These are phyloP conservation scores for Puma concolor DNA, from an alignment of 2,113 vertebrate species.

Conservation along the genomic window DNA sequence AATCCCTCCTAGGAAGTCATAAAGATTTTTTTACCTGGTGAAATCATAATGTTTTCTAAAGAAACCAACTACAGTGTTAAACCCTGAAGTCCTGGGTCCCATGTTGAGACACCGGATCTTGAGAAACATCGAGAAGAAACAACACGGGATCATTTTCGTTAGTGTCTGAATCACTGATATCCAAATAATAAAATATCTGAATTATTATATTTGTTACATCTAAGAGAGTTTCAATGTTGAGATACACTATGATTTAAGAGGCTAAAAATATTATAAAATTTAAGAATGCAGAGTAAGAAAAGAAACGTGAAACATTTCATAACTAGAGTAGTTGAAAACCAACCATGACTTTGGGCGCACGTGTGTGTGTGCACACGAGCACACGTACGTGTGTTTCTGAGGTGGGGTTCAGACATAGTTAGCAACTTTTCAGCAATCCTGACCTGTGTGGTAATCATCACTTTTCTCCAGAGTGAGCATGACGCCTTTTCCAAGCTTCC, in stretches of 20 bases:
- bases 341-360: neutral
- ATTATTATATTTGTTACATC: neutral
- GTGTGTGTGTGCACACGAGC: rapidly evolving
- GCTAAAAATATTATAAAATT: neutral
- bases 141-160: neutral
- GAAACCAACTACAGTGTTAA: neutral
- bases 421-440: neutral
- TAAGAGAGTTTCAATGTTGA: neutral
- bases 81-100: neutral
- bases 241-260: neutral
- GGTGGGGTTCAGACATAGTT: neutral
- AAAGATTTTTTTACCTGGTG: slow-evolving; percentile 23
- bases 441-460: neutral
- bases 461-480: neutral
- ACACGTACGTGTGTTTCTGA: neutral
- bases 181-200: neutral
- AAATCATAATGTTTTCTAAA: slow-evolving; percentile 37
- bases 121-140: neutral
- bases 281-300: neutral
- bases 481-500: slow-evolving; percentile 51
- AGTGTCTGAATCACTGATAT: neutral
- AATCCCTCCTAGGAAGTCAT: neutral
- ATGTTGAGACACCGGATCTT: neutral
- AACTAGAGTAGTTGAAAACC: neutral
- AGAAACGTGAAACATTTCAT: neutral